Percentiles rank a stretch among this genome's conserved stretches.
phyloP scores from a whole-genome alignment of 2,888 invertebrate species.

The Nephrotoma guestfalica region DNA sequence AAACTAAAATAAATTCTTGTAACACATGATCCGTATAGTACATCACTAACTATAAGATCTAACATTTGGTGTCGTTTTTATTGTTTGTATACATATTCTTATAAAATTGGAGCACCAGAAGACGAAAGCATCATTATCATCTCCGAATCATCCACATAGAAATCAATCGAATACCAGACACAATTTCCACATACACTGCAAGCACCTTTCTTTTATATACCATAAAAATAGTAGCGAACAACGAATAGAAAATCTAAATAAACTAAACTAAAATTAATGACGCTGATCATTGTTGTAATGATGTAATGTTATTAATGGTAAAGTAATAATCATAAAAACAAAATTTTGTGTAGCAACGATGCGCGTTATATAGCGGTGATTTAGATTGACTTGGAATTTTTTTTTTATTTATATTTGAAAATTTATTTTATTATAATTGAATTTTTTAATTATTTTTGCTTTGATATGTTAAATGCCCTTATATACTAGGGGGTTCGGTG shows the following conservation, averaged over 20 bases:
- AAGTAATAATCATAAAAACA: not conserved
- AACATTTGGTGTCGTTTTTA: not conserved
- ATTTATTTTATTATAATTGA: not conserved
- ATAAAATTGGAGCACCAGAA: not conserved
- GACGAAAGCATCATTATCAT: not conserved
- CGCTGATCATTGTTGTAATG: not conserved
- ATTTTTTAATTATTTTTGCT: not conserved
- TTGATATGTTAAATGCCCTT: no score
- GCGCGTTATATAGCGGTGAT: not conserved
- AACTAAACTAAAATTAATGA: not conserved
- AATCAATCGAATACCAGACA: not conserved
- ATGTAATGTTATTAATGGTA: not conserved
- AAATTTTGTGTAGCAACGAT: not conserved
- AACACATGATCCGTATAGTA: not conserved
- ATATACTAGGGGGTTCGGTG: no score
- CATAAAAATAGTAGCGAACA: no score
- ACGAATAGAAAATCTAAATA: not conserved
- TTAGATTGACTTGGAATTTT: not conserved
- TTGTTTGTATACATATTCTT: not conserved
- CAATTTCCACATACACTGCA: not conserved
- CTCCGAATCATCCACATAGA: not conserved
- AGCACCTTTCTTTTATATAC: not conserved
- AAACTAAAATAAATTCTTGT: not conserved
- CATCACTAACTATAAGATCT: not conserved
- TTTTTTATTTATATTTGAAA: not conserved